Conservation (phyloP, 2,113 vertebrate species). For the Diadophis punctatus region DNA sequence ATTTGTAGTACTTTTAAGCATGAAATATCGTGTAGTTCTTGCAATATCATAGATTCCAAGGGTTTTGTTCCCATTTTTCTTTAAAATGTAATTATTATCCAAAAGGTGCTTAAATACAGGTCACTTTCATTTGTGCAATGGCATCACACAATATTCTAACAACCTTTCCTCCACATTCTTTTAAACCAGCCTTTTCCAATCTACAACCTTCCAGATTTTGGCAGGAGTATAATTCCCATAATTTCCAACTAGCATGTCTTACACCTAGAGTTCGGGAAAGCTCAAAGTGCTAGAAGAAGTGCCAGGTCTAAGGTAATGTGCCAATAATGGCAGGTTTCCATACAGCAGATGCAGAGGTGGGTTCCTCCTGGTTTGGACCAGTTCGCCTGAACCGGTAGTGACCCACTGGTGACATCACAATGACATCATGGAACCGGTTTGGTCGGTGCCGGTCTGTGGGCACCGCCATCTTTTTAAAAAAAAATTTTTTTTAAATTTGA, state of each 20-base stretch:
- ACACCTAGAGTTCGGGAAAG: neutral
- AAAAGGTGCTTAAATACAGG: neutral
- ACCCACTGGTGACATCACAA: too few species aligned
- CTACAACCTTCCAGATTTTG: neutral
- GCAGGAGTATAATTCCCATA: neutral
- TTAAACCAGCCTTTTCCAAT: neutral
- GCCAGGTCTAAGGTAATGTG: neutral
- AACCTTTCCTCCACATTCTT: neutral
- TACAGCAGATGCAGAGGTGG: neutral
- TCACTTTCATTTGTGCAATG: neutral
- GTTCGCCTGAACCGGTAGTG: too few species aligned
- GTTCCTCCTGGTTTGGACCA: too few species aligned
- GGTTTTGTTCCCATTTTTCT: neutral
- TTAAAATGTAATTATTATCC: neutral
- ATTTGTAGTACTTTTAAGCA: neutral
- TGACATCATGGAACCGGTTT: too few species aligned
- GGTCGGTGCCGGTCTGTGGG: too few species aligned
- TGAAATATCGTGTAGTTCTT: neutral
- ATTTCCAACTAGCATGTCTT: neutral
- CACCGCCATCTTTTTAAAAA: too few species aligned
- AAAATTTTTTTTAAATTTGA: too few species aligned
- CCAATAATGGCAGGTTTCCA: neutral
- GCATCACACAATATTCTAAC: neutral
- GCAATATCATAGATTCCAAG: neutral
- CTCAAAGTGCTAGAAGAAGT: neutral